Base-by-base conservation (phyloP, 2,113 vertebrate species). In the Cranoglanis bouderius region DNA sequence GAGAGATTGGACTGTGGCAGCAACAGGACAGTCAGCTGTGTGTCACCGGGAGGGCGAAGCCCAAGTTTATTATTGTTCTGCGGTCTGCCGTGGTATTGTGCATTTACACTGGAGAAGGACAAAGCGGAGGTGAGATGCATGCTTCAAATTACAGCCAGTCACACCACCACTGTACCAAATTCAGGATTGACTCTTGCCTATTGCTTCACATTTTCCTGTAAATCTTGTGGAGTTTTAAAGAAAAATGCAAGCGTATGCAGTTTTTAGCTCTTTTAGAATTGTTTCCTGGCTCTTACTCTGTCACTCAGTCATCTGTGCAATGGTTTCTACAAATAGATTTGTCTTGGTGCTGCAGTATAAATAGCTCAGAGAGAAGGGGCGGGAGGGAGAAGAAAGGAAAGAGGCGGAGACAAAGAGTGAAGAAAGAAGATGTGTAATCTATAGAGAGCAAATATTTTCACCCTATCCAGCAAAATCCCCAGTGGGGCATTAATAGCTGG, bases 301-400 rank as follows among this genome's bases (percentile, higher is more conserved):
- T 63, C 1, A 51, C 46, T 13, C 82, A 40, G 46, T 67, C 29
- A 57, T 35, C 88, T n/a, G 53, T 83, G 88, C 82, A 72, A 86
- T 61, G 14, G 63, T 77, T 65, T 84, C 90, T 55, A 90, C 86
- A 91, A 91, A 90, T 91, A 91, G 90, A 90, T 65, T 46, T 29
- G 85, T 61, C 59, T 80, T 57, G 51, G 55, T 77, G 29, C 88
- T 24, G 85, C 57, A 87, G 86, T 91, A 91, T 92, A 91, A 91
- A 92, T 92, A 92, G 86, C 67, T 35, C 80, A 65, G 65, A 87
- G 72, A 82, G 70, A 86, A 89, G n/a, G 75, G 85, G 85, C 46
- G 43, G 75, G 74, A 85, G 32, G 21, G 63, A 86, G 51, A 75
- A 55, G 43, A 7, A 46, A 80, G 49, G 72, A 85, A 77, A 81